Conservation (phyloP, 2,113 vertebrate genomes). For the Cavia porcellus region DNA sequence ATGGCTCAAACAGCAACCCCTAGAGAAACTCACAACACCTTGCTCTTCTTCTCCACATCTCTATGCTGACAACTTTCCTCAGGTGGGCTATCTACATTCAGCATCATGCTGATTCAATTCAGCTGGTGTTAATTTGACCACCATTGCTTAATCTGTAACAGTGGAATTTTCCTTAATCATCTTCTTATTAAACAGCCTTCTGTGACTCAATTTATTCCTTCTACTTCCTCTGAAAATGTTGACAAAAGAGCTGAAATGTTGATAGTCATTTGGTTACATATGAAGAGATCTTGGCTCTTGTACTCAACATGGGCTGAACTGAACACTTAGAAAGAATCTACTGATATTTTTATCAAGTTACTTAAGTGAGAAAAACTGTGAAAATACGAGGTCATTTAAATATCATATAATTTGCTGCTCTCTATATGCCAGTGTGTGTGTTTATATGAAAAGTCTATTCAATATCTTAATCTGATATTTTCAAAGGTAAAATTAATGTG, state of each 20-base stretch:
- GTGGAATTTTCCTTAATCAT: background rate
- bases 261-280: background rate
- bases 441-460: background rate
- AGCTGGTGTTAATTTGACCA: too few relatives aligned
- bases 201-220: background rate
- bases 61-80: too few relatives aligned
- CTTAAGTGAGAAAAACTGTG: background rate
- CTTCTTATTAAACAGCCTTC: slow-evolving; percentile 23
- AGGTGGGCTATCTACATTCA: too few relatives aligned
- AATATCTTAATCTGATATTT: background rate
- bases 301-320: background rate
- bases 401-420: background rate
- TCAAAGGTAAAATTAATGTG: background rate
- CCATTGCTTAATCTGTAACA: too few relatives aligned
- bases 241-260: background rate
- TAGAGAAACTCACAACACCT: too few relatives aligned
- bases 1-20: too few relatives aligned
- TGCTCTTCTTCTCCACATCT: too few relatives aligned
- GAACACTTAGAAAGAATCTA: background rate
- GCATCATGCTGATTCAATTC: too few relatives aligned
- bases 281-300: background rate
- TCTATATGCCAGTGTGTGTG: background rate
- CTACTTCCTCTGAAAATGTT: background rate
- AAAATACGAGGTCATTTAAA: background rate
- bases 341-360: background rate